A percentile compares a stretch with the other conserved stretches of the same genome.
Evolutionary conservation across 2,797 vertebrate genomes (phyloP).

Genomic region (Pseudochirops corinnae): DNA sequence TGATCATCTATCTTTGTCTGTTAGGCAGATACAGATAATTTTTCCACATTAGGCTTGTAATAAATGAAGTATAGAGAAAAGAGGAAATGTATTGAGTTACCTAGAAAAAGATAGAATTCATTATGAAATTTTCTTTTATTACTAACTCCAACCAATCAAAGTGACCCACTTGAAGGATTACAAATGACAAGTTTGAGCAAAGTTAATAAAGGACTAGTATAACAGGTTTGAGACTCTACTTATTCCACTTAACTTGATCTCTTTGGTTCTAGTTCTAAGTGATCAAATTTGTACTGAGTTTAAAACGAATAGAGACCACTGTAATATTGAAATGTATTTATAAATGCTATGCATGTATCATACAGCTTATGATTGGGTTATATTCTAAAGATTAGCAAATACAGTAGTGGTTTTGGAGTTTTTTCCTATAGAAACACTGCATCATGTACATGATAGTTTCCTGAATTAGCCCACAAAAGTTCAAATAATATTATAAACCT

Average conservation of each 20-base stretch:
- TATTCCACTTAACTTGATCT: constrained; percentile 43
- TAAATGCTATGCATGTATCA: neutral
- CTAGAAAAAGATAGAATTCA: constrained; percentile 18
- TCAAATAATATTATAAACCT: neutral
- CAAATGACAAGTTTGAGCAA: neutral
- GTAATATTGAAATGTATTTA: constrained; percentile 3
- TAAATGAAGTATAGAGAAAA: neutral
- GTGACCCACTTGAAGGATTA: constrained; percentile 9
- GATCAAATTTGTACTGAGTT: constrained; percentile 6
- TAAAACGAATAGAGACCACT: constrained; percentile 7
- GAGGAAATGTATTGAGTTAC: neutral
- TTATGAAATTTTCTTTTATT: constrained; percentile 4
- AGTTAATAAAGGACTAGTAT: neutral
- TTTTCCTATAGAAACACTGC: neutral
- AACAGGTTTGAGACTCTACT: neutral
- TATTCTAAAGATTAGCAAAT: neutral
- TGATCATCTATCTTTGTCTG: neutral
- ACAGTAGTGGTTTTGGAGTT: neutral
- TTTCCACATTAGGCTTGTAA: neutral
- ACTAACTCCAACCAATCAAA: neutral
- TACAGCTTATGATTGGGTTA: neutral
- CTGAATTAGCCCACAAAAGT: neutral
- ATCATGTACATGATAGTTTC: neutral
- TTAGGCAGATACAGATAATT: constrained; percentile 12
- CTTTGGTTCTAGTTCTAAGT: neutral